Evolutionary conservation across 2,113 vertebrate species (phyloP), one percentile per base, ranked within the genome.

Genomic region (Mobula hypostoma): DNA sequence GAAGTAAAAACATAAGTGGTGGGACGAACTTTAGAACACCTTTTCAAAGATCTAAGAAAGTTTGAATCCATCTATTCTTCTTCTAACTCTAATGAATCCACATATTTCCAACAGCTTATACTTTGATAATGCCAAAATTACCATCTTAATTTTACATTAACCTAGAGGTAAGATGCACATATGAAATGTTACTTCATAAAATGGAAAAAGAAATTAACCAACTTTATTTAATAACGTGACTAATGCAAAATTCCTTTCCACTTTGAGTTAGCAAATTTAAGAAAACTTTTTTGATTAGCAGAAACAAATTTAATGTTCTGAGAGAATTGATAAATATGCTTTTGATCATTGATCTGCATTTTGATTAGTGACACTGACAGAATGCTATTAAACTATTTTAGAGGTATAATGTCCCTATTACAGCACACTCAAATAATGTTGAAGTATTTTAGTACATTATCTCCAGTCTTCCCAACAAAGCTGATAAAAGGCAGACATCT

Each of bases 401-500:
- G 5, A 32, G 63, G n/a, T 32, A 61, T 68, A 66, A 90, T 32
- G 63, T 76, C 36, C 40, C 70, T 27, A 72, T 72, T 92, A 48
- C 70, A 92, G 36, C 66, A 92, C 19, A 7, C 63, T 74, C 83
- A 88, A 12, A 9, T 48, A 66, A 72, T 72, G 36, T 76, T 93
- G 27, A 15, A 72, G 27, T 8, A 72, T 74, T 76, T 74, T 93
- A 48, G 48, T 76, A 27, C 91, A 74, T 74, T 76, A 74, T 74
- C 9, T 93, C 40, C 91, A 93, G 14, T 15, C 85, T 32, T 90
- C 61, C 63, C 85, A 90, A 32, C 66, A 66, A 19, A 66, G 61
- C n/a, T 90, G 61, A 90, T 90, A 90, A 90, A 90, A 66, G 85
- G 29, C 85, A 90, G 85, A 90, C 85, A 90, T 90, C 85, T 90